Conservation (phyloP, 2,888 invertebrate genomes). For the Drosophila dives region DNA sequence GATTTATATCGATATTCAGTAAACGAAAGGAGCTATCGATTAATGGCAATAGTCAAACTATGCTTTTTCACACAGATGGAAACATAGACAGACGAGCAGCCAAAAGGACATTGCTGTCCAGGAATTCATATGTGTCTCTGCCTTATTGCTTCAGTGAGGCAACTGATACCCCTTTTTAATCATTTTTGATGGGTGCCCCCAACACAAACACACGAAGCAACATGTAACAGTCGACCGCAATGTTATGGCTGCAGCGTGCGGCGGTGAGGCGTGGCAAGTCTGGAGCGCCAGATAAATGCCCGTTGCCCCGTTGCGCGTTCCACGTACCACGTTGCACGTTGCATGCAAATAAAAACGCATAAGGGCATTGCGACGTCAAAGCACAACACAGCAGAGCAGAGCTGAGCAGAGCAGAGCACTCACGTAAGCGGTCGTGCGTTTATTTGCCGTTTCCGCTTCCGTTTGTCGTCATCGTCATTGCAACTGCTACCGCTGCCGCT, state of each 20-base stretch:
- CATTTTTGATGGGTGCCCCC: slow-evolving; percentile 24
- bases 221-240: slow-evolving; percentile 76
- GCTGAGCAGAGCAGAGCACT: slow-evolving; percentile 51
- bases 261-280: slow-evolving; percentile 70
- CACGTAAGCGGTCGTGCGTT: slow-evolving; percentile 77
- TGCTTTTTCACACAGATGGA: too few relatives aligned
- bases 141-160: neutral
- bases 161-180: neutral
- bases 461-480: slow-evolving; percentile 55
- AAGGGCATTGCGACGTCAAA: neutral
- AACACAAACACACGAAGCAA: slow-evolving; percentile 42
- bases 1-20: neutral
- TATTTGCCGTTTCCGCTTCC: slow-evolving; percentile 80
- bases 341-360: slow-evolving; percentile 58
- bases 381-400: slow-evolving; percentile 43
- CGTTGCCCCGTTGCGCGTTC: slow-evolving; percentile 45
- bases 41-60: neutral
- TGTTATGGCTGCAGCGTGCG: slow-evolving; percentile 71
- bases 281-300: slow-evolving; percentile 78
- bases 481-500: slow-evolving; percentile 8
- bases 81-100: too few relatives aligned
- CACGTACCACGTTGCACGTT: slow-evolving; percentile 38
- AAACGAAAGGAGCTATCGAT: neutral
- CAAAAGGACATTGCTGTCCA: neutral
- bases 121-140: neutral